Base-by-base conservation (phyloP, 2,797 vertebrate genomes). In the Neosilurus mollespiculum region DNA sequence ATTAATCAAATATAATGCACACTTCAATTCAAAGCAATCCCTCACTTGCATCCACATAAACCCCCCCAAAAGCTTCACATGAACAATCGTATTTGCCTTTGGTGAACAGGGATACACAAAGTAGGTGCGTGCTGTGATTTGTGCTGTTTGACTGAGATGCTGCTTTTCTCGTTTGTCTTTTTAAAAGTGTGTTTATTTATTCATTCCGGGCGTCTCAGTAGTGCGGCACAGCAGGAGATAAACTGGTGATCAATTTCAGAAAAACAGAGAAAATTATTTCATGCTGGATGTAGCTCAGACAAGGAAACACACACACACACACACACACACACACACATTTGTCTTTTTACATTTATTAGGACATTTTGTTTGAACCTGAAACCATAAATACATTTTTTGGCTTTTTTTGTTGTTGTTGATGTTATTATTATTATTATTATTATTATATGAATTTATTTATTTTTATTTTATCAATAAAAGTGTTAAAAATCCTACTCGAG, bases 111-210 rank as follows among this genome's bases (percentile, higher is more conserved):
- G 70, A 62, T 49, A 49, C 58, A 76, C 30, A 51, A 69, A 67
- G 22, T 18, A 62, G 34, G 64, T 56, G 30, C 3, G 8, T 20
- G 66, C 64, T 75, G 82, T 84, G 70, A 59, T 80, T 71, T 80
- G 43, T 58, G 70, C 59, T 54, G 86, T 85, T 88, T 73, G 78
- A 87, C 86, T 49, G 14, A 59, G 86, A 85, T 82, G 91, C 90
- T 91, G 93, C 94, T 92, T 89, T 91, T 91, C 85, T 90, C 90
- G 91, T 94, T 93, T 76, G 82, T 93, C 92, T 91, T 93, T 91
- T 93, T 92, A 92, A 94, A 89, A 89, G 82, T 86, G 9, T 91
- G 61, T 53, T 94, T 92, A 92, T 94, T 93, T 92, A 93, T 94
- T 93, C 88, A 93, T 91, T 89, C 61, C 20, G 77, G 90, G 90